Conservation (phyloP, 2,888 invertebrate genomes). For the Netelia melanura region DNA sequence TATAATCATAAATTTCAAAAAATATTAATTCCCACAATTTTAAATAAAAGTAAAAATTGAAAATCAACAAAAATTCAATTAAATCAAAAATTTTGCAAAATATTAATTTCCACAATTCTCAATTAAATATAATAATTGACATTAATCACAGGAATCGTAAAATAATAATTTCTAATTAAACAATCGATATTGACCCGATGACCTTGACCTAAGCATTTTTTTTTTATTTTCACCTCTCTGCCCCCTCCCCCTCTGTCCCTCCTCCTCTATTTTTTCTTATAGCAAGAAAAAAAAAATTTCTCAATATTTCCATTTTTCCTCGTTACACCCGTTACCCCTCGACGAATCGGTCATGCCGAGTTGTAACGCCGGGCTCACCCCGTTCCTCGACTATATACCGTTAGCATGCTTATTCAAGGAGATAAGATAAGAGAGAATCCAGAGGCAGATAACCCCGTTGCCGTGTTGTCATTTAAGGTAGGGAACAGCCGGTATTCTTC, state of each 20-base stretch:
- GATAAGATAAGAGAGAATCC: constrained; percentile 59
- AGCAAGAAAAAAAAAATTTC: background rate
- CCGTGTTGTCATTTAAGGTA: constrained; percentile 22
- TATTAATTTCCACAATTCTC: too few species aligned
- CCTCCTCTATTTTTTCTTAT: background rate
- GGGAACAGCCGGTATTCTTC: background rate
- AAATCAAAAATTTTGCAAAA: too few species aligned
- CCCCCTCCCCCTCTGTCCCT: background rate
- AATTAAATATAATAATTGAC: too few species aligned
- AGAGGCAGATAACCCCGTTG: constrained; percentile 50
- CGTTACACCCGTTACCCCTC: background rate
- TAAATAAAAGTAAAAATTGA: too few species aligned
- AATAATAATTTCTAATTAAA: too few species aligned
- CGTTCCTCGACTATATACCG: constrained; percentile 26
- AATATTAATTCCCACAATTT: too few species aligned
- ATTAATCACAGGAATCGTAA: too few species aligned
- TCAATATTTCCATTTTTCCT: background rate
- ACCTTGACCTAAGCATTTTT: too few species aligned
- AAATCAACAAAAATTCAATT: too few species aligned
- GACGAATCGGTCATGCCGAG: background rate
- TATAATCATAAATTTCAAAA: too few species aligned
- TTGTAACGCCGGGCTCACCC: background rate
- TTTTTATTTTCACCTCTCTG: background rate
- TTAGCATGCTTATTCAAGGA: constrained; percentile 28
- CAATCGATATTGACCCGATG: too few species aligned